Evolutionary conservation across 2,797 vertebrate species (phyloP), one percentile per base, ranked within the genome.

Genomic region (Forpus xanthops): DNA sequence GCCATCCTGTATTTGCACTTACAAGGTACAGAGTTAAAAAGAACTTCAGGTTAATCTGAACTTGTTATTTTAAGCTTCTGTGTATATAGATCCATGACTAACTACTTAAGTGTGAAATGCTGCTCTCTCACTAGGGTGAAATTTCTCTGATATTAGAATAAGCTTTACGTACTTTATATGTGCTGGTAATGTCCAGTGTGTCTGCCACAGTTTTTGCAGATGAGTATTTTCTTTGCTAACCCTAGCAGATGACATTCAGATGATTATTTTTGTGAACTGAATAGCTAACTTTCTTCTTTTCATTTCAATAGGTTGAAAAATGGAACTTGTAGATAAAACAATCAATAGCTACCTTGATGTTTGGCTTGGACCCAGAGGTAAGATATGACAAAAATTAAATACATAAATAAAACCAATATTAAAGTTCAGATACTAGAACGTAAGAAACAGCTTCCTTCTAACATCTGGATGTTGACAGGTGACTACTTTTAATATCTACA

Each of bases 361-460:
- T 93, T 99, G 98, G 98, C 98, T 99, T 96, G 99, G 99, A 89
- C 99, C 99, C 89, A 98, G 98, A 98, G 99, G 99, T 99, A 97
- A 98, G 98, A 41, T 94, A 62, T 90, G 52, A 85, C 61, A 61
- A 33, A 87, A 87, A 28, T 50, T 66, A 47, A 77, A 87, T 17
- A 30, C 20, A 8, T n/a, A 52, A 77, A 56, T 91, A 61, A 85
- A 84, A n/a, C 13, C 66, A 8, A 14, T 85, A 24, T 10, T 39
- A 60, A 86, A 67, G 19, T 24, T 18, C 33, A 66, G 27, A 27
- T 52, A 60, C 3, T 66, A 30, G 17, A 86, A 37, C 7, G 17
- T 24, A 73, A 66, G 58, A 62, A 84, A 74, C 6, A 55, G 31
- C 30, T 67, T 90, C 27, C 17, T 7, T 76, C 15, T 84, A 39